Evolutionary conservation across 2,113 vertebrate genomes (phyloP).

Genomic region (Clarias gariepinus): DNA sequence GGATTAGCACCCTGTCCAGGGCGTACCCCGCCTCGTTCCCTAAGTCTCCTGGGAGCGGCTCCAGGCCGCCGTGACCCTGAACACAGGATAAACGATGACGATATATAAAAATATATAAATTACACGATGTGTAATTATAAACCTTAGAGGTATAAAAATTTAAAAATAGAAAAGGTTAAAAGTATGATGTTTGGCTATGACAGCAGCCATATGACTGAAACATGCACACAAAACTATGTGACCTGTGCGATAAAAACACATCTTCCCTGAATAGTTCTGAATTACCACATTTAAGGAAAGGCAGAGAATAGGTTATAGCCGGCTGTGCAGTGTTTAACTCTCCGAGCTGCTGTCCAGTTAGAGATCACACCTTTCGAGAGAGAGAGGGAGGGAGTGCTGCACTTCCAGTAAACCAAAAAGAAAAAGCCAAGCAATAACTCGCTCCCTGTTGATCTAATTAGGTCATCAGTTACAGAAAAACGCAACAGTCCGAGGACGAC

Average conservation of each 20-base stretch:
- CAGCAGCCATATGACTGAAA: too few relatives aligned
- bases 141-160: too few relatives aligned
- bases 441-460: conserved; percentile 8
- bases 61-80: too few relatives aligned
- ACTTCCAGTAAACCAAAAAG: not conserved
- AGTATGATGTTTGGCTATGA: too few relatives aligned
- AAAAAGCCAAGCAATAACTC: not conserved
- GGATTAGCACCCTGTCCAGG: too few relatives aligned
- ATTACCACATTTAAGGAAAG: not conserved
- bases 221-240: too few relatives aligned
- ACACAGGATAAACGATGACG: too few relatives aligned
- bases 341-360: conserved; percentile 16
- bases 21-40: too few relatives aligned
- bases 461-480: not conserved
- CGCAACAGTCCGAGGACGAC: not conserved
- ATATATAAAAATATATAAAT: too few relatives aligned
- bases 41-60: too few relatives aligned
- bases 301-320: too few relatives aligned
- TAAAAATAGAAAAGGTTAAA: not conserved
- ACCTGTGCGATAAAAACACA: not conserved
- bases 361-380: conserved; percentile 9
- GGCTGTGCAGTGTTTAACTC: conserved; percentile 1
- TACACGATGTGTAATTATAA: too few relatives aligned
- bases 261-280: not conserved
- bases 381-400: not conserved